These are phyloP conservation scores for Yponomeuta sedellus DNA, from an alignment of 2,888 invertebrate genomes.

Conservation along the genomic window DNA sequence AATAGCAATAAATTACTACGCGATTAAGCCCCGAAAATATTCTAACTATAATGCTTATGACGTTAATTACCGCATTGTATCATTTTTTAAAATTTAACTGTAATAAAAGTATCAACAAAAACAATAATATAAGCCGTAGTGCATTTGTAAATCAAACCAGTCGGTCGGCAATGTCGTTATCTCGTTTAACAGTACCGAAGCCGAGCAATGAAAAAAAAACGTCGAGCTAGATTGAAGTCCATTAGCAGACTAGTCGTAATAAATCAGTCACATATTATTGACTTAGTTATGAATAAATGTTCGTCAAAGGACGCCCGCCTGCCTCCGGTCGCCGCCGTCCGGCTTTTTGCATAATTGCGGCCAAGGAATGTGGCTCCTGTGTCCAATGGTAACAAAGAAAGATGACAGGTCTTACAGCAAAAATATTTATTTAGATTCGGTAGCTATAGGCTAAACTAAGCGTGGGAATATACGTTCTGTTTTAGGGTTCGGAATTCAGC, in stretches of 20 bases:
- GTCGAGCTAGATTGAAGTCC: neutral
- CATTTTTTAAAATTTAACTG: no score
- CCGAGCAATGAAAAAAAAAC: neutral
- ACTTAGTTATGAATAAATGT: conserved; percentile 68
- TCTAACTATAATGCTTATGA: no score
- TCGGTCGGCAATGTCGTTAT: neutral
- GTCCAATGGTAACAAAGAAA: conserved; percentile 71
- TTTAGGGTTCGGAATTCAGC: neutral
- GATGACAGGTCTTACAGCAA: conserved; percentile 42
- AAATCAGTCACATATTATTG: conserved; percentile 58
- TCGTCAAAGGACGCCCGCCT: conserved; percentile 67
- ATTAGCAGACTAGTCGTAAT: conserved; percentile 26
- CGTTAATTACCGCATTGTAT: no score
- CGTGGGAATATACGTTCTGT: neutral
- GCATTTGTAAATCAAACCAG: neutral
- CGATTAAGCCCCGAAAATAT: no score
- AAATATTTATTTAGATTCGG: conserved; percentile 2
- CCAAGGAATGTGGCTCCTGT: conserved; percentile 66
- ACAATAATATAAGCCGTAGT: neutral
- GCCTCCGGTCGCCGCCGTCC: conserved; percentile 63
- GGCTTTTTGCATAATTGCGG: conserved; percentile 74
- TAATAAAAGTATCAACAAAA: no score
- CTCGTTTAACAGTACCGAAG: neutral
- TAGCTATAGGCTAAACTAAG: neutral
- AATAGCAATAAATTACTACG: no score